A percentile compares a stretch with the other conserved stretches of the same genome.
Conservation (phyloP, 2,797 vertebrate species). For the Poecilia wingei region DNA sequence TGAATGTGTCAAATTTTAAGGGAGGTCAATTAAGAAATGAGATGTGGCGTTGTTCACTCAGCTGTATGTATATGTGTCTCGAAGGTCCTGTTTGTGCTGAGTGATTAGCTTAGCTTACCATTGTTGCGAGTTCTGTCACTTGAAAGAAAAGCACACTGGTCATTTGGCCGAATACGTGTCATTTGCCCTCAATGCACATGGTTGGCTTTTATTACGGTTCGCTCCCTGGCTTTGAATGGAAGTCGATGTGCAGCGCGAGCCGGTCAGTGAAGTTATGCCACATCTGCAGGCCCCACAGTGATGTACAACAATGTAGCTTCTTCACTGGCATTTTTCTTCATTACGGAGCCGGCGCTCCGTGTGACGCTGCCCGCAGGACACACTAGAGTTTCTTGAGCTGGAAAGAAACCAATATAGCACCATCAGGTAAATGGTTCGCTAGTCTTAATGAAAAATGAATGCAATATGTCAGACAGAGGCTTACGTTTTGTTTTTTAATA, state of each 20-base stretch:
- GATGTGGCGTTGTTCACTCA: conserved; percentile 6
- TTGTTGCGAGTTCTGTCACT: conserved; percentile 8
- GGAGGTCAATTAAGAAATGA: conserved; percentile 30
- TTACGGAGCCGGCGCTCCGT: conserved; percentile 33
- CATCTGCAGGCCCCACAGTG: conserved; percentile 4
- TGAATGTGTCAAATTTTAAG: conserved; percentile 16
- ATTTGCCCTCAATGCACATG: conserved; percentile 29
- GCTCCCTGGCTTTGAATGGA: conserved; percentile 11
- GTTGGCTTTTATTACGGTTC: conserved; percentile 29
- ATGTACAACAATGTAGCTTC: conserved; percentile 27
- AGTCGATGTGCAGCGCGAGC: conserved; percentile 12
- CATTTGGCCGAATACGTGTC: conserved; percentile 35
- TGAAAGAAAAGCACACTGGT: not conserved
- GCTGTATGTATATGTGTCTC: not conserved
- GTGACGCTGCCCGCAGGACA: conserved; percentile 33
- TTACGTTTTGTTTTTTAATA: conserved; percentile 42
- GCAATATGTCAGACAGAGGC: conserved; percentile 33
- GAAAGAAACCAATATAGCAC: conserved; percentile 26
- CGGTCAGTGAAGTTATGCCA: conserved; percentile 38
- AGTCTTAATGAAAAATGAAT: conserved; percentile 60
- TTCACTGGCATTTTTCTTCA: conserved; percentile 46
- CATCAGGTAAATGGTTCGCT: conserved; percentile 33
- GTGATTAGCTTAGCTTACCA: not conserved
- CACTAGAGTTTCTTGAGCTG: conserved; percentile 18
- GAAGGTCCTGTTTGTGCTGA: conserved; percentile 3